Evolutionary conservation across 2,797 vertebrate species (phyloP).

Genomic region (Danio kyathit): DNA sequence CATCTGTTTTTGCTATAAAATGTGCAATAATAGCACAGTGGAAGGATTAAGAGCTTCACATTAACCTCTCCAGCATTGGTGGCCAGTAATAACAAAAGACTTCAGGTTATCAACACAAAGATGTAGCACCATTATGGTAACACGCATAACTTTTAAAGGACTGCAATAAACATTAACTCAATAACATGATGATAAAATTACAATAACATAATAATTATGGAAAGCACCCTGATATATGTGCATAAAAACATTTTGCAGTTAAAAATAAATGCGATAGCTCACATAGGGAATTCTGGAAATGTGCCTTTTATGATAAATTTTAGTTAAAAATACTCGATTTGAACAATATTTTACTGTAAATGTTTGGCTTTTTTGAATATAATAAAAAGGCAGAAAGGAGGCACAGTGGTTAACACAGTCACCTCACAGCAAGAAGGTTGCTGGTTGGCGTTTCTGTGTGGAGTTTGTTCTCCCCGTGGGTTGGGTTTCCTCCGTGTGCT

Average conservation of each 20-base stretch:
- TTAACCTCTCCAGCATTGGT: neutral
- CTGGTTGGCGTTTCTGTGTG: no score
- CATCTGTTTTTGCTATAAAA: neutral
- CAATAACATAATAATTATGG: neutral
- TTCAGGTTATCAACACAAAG: neutral
- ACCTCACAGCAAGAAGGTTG: no score
- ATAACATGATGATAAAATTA: no score
- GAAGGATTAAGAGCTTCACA: neutral
- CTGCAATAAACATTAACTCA: no score
- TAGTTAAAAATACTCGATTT: neutral
- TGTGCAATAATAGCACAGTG: neutral
- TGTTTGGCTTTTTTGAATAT: neutral
- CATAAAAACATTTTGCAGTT: neutral
- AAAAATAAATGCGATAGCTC: neutral
- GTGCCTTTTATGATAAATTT: no score
- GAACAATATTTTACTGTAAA: neutral
- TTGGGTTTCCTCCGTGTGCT: no score
- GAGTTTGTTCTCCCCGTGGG: no score
- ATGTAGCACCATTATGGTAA: neutral
- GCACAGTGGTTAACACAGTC: no score
- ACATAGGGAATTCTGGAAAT: neutral
- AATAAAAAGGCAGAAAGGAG: no score
- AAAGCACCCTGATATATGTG: neutral
- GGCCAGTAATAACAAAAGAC: slow-evolving; percentile 8
- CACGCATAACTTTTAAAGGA: no score